Percentiles rank a stretch among this genome's conserved stretches.
Evolutionary conservation across 1,140 invertebrate species (phyloP).

Genomic region (Prorops nasuta): DNA sequence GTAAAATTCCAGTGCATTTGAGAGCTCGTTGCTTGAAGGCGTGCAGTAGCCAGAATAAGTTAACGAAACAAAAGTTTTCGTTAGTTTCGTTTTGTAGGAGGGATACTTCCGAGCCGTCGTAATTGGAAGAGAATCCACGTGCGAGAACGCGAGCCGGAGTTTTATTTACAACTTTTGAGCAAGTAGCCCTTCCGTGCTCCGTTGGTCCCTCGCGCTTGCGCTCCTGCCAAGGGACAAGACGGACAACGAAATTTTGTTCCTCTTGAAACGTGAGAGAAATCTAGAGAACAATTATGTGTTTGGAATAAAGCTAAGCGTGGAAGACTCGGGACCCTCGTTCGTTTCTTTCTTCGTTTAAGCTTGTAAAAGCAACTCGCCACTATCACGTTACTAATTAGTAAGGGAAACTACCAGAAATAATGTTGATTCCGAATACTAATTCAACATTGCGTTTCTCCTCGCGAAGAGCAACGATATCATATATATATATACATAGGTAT

Average conservation of each 20-base stretch:
- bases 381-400: conserved; percentile 51
- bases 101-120: not conserved
- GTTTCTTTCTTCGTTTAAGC: conserved; percentile 45
- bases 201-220: too few species aligned
- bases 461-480: too few species aligned
- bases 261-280: conserved; percentile 19
- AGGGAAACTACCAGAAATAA: conserved; percentile 38
- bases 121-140: conserved; percentile 8
- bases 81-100: not conserved
- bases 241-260: conserved; percentile 3
- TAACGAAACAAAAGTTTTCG: too few species aligned
- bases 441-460: too few species aligned
- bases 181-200: too few species aligned
- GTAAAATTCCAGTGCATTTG: too few species aligned
- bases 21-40: too few species aligned
- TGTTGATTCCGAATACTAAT: conserved; percentile 26
- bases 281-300: conserved; percentile 26
- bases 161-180: not conserved
- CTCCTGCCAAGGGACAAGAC: not conserved
- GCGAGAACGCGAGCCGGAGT: not conserved
- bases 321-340: conserved; percentile 31
- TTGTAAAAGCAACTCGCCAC: conserved; percentile 32
- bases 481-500: too few species aligned
- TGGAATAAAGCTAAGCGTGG: conserved; percentile 28
- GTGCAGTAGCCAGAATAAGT: too few species aligned